Base-by-base conservation (phyloP, 2,113 vertebrate species). In the Anser brachyrhynchus region DNA sequence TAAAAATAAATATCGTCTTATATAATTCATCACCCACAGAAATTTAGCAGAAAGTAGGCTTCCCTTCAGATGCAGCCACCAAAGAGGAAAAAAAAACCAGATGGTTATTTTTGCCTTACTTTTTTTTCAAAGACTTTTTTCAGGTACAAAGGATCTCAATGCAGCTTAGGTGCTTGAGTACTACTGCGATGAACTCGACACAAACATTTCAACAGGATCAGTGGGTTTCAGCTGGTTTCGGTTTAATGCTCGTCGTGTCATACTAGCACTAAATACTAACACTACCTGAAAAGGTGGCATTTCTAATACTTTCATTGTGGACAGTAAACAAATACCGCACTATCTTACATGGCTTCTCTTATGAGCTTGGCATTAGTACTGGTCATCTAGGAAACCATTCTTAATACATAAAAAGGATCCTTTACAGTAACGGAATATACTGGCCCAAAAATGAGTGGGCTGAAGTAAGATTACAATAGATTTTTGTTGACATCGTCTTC, bases 1-100 rank as follows among this genome's bases (percentile, higher is more conserved):
- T 94, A 96, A 97, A 96, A 96, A 96, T 94, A 96, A 97, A 79
- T 96, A 95, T 92, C 86, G 39, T 84, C 92, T 97, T 96, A 95
- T 37, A 33, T 89, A 96, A 97, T 80, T 85, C 54, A 87, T 91
- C 92, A 94, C 91, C 95, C 84, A 93, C 91, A 87, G 87, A 85
- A 95, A 51, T 82, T 87, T n/a, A 92, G 77, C 62, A 91, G 84
- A 73, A 93, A 89, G 87, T 29, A 91, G 90, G 92, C 73, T 89
- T 73, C 70, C 81, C 21, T 0, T 88, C 84, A 96, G 67, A 87
- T 76, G 31, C 31, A 58, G n/a, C 49, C 73, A 73, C 14, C 35
- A 52, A 65, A 58, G 25, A 21, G 22, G 44, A 8, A 31, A 41
- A 67, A 75, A 37, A 51, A 46, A 22, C 29, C 29, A 46, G 2